Evolutionary conservation across 2,888 invertebrate genomes (phyloP), one percentile per base, ranked within the genome.

Genomic region (Heliconius erato): DNA sequence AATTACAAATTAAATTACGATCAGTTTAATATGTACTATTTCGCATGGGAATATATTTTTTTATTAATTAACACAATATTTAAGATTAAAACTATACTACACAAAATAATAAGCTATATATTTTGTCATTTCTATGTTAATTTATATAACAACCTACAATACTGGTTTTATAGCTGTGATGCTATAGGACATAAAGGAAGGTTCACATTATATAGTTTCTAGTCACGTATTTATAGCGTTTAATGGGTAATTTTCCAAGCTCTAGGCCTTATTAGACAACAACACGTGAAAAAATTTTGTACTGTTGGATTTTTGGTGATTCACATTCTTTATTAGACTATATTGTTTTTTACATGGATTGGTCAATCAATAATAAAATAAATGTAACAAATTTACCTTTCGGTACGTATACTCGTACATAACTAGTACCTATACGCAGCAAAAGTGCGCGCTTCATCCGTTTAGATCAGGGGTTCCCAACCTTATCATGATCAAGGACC

Each of bases 211-310:
- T 77, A 77, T 67, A 28, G 19, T 76, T 76, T 65, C 77, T 44
- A 23, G 74, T 79, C 82, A 79, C 79, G 82, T 67, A 59, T 68
- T 54, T 40, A 68, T 69, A 44, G n/a, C 67, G 14, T 67, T 65
- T 40, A 82, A 78, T 74, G 79, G 74, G 40, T 23, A 28, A 54
- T 79, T 79, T 82, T 68, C 74, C 54, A 19, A 68, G 59, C 32
- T 79, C 67, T 28, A 78, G 44, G 35, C 44, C 16, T 78, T 78
- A 44, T 78, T 78, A 19, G 44, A 54, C 32, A 26, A 79, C n/a
- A 28, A 40, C 82, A 79, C 68, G 82, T 79, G 81, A 79, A 78
- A 67, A 74, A 59, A 79, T 78, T 59, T 72, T 19, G n/a, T 79
- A 49, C 32, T 67, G 32, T 72, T 72, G 67, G 12, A 32, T 49